Conservation (phyloP, 2,797 vertebrate genomes). For the Xenops minutus region DNA sequence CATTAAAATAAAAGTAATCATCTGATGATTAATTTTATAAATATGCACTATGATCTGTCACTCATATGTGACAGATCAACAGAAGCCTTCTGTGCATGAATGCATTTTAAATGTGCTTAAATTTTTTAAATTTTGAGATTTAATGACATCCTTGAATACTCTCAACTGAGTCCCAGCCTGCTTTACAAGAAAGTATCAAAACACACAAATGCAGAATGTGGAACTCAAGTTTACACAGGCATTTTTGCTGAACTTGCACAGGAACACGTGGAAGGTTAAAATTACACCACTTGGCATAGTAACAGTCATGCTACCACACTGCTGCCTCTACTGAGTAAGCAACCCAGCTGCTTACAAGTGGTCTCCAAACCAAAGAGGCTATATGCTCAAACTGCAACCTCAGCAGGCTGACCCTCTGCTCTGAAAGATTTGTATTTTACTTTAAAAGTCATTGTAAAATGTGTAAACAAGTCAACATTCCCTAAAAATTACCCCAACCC, state of each 20-base stretch:
- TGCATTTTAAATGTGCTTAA: neutral
- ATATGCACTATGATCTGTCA: neutral
- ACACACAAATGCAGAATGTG: rapidly evolving
- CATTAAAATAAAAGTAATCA: neutral
- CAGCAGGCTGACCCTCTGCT: neutral
- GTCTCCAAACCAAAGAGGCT: neutral
- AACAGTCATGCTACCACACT: neutral
- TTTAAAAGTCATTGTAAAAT: neutral
- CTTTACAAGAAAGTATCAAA: neutral
- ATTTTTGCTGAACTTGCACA: slow-evolving; percentile 12
- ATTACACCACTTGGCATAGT: neutral
- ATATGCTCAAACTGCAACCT: neutral
- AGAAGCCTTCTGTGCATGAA: neutral
- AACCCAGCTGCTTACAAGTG: neutral
- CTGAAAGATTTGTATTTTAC: neutral
- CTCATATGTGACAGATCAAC: neutral
- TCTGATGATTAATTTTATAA: neutral
- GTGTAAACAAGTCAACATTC: neutral
- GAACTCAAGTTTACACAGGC: neutral
- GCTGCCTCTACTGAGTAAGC: neutral
- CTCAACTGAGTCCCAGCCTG: neutral
- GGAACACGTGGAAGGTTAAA: neutral
- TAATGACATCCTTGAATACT: neutral
- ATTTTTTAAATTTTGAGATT: neutral
- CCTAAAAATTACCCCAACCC: neutral